phyloP scores from a whole-genome alignment of 1,140 invertebrate genomes.

The Vollenhovia emeryi region DNA sequence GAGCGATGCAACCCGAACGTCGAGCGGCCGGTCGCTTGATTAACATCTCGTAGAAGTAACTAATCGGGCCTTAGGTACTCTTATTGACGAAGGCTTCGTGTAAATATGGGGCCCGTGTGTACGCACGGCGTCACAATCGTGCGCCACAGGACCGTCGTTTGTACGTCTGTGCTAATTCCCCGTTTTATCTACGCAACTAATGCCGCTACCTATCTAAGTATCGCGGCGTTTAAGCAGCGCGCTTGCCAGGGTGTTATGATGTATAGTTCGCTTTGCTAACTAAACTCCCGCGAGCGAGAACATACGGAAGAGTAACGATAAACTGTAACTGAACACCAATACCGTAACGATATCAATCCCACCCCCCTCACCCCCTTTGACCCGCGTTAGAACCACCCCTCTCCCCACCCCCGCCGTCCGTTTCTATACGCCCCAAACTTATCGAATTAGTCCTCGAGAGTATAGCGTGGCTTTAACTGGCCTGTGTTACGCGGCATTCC shows the following conservation, averaged over 20 bases:
- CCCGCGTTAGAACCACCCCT: neutral
- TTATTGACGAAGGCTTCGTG: neutral
- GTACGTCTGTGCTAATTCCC: conserved; percentile 19
- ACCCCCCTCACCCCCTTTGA: neutral
- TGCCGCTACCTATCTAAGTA: conserved; percentile 9
- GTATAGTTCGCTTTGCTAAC: conserved; percentile 48
- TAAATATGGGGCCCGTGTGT: conserved; percentile 22
- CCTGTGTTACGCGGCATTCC: neutral
- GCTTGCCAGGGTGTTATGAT: neutral
- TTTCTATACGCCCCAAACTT: conserved; percentile 45
- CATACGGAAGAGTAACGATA: conserved; percentile 60
- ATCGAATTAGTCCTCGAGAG: neutral
- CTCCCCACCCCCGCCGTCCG: neutral
- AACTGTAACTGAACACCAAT: conserved; percentile 86
- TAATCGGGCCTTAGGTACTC: neutral
- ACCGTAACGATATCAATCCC: conserved; percentile 69
- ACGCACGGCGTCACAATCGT: neutral
- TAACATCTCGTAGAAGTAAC: conserved; percentile 11
- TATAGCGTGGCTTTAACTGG: neutral
- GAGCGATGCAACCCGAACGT: conserved; percentile 2
- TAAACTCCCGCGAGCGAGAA: conserved; percentile 26
- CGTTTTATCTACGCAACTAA: conserved; percentile 16
- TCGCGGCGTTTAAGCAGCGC: neutral
- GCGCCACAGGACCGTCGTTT: neutral
- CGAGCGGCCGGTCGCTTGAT: conserved; percentile 11